Conservation (phyloP, 2,888 invertebrate species). For the Sarcophaga variegata region DNA sequence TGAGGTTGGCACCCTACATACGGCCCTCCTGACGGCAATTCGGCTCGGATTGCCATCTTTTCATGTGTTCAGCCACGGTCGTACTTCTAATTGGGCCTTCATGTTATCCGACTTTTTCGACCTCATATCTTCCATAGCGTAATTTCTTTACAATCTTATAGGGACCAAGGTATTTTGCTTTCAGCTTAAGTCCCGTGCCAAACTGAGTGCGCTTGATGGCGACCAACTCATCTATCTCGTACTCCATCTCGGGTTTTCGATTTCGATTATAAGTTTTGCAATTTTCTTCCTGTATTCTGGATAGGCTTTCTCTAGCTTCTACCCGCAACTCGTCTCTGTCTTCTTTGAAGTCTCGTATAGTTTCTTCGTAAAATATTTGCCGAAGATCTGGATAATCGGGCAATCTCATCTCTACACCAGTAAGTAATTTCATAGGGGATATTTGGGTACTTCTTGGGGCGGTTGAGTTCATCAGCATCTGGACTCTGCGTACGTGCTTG, state of each 20-base stretch:
- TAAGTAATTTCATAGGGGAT: constrained; percentile 53
- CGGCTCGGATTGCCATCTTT: constrained; percentile 42
- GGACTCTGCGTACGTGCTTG: constrained; percentile 24
- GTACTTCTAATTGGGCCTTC: constrained; percentile 26
- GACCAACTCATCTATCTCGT: constrained; percentile 38
- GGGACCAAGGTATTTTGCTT: constrained; percentile 50
- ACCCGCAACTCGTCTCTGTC: neutral
- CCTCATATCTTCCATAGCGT: constrained; percentile 28
- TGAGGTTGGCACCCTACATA: constrained; percentile 44
- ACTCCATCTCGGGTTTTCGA: constrained; percentile 21
- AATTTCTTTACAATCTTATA: constrained; percentile 43
- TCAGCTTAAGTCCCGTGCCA: constrained; percentile 50
- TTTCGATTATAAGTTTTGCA: constrained; percentile 17
- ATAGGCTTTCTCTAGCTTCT: neutral
- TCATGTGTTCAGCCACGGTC: constrained; percentile 29
- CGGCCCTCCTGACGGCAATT: constrained; percentile 69
- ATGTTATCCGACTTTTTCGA: constrained; percentile 35
- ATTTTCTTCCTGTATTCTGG: constrained; percentile 19
- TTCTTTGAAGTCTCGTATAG: neutral
- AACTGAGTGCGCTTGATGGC: constrained; percentile 64
- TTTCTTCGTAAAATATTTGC: constrained; percentile 34
- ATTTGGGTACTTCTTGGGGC: constrained; percentile 49
- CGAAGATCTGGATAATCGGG: constrained; percentile 38
- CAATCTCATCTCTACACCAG: constrained; percentile 60
- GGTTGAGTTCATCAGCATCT: constrained; percentile 68